Base-by-base conservation (phyloP, 2,113 vertebrate species). In the Egretta garzetta region DNA sequence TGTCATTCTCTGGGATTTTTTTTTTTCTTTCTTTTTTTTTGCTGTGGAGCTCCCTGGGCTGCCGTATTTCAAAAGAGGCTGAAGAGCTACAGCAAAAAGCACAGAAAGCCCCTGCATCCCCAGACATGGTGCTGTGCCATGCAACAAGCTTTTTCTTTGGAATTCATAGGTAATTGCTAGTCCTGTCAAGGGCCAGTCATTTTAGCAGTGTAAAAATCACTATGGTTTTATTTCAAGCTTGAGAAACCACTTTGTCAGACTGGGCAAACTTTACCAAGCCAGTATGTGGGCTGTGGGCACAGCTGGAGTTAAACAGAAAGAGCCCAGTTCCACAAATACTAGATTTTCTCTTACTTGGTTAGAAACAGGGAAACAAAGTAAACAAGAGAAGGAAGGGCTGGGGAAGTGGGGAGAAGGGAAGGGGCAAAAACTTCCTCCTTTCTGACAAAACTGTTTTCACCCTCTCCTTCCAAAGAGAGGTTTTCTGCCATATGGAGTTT, bases 291-390 rank as follows among this genome's bases (percentile, higher is more conserved):
- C 86, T 94, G 92, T 81, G 93, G 92, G 91, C 71, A 86, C 84
- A 91, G 91, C 89, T 95, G 71, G 89, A 95, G 86, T 80, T 96
- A 82, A 97, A 94, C 70, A 96, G 97, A 91, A 91, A 91, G 87
- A 97, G 47, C 26, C 71, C 67, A 73, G 91, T 88, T 96, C 89
- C 87, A 93, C 86, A 97, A 96, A 96, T 89, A 91, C 89, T 74
- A 66, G 62, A 87, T 93, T 67, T 94, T 95, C 49, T 90, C 71
- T 66, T 80, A 56, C 66, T 95, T 91, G 84, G 59, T 91, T 91
- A 58, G 84, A 91, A 91, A 94, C 67, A 84, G 63, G 62, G 79
- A 88, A 95, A 83, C 50, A 83, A 94, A 96, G 93, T 90, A 95
- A 96, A 95, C 85, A 87, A 91, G 91, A 56, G 74, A 80, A 93